Percentiles rank a stretch among this genome's conserved stretches.
Conservation (phyloP, 2,888 invertebrate genomes). For the Mythimna impura region DNA sequence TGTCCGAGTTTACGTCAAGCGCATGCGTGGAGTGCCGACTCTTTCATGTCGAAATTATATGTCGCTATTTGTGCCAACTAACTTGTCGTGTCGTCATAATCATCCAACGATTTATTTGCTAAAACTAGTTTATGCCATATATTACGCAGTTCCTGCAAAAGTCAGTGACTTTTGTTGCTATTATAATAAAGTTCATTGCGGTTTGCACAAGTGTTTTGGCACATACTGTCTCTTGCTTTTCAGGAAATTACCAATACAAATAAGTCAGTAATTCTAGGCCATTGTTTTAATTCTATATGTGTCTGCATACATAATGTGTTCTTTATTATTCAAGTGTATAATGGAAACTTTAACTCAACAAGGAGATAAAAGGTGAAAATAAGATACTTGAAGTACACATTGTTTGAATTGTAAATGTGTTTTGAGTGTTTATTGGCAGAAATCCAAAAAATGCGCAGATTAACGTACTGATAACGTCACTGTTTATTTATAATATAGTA, state of each 20-base stretch:
- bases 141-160: slow-evolving; percentile 32
- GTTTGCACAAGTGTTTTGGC: slow-evolving; percentile 70
- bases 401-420: slow-evolving; percentile 24
- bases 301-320: slow-evolving; percentile 34
- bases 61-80: slow-evolving; percentile 59
- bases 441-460: slow-evolving; percentile 49
- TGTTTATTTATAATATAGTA: slow-evolving; percentile 33
- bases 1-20: slow-evolving; percentile 47
- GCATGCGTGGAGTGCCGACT: slow-evolving; percentile 42
- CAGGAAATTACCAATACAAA: slow-evolving; percentile 52
- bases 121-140: slow-evolving; percentile 55
- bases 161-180: slow-evolving; percentile 67
- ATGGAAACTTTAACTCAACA: slow-evolving; percentile 17
- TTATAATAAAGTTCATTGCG: slow-evolving; percentile 68
- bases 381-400: slow-evolving; percentile 12
- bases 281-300: slow-evolving; percentile 44
- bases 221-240: slow-evolving; percentile 55
- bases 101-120: slow-evolving; percentile 58
- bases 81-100: slow-evolving; percentile 59
- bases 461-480: slow-evolving; percentile 39
- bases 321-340: slow-evolving; percentile 39
- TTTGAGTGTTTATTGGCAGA: slow-evolving; percentile 46
- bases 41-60: slow-evolving; percentile 54
- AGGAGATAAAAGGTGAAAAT: slow-evolving; percentile 26
- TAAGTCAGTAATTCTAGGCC: slow-evolving; percentile 52